Percentiles rank a stretch among this genome's conserved stretches.
phyloP scores from a whole-genome alignment of 1,140 invertebrate species.

The Leptopilina clavipes region DNA sequence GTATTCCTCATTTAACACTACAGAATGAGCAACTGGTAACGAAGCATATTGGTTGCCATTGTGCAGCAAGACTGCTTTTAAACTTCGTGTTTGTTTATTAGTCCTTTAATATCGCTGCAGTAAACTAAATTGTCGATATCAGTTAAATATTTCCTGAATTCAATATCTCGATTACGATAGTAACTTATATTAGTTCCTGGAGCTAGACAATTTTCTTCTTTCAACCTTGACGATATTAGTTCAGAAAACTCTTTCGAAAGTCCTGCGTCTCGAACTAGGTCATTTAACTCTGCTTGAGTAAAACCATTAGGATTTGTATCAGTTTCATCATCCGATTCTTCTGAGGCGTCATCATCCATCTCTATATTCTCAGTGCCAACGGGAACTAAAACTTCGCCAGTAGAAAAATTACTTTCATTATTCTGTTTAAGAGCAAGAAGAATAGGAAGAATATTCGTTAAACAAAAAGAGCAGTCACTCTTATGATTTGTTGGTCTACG shows the following conservation, averaged over 20 bases:
- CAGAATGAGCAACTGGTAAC: no score
- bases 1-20: not conserved
- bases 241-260: no score
- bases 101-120: no score
- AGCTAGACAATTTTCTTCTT: no score
- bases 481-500: constrained; percentile 46
- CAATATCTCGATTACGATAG: no score
- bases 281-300: constrained; percentile 38
- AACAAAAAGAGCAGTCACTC: constrained; percentile 49
- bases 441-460: constrained; percentile 40
- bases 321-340: constrained; percentile 5
- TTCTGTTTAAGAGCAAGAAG: not conserved
- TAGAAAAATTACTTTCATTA: not conserved
- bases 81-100: no score
- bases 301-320: constrained; percentile 29
- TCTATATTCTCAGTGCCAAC: not conserved
- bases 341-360: not conserved
- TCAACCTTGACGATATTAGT: no score
- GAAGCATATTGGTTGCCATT: no score
- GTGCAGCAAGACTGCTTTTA: no score
- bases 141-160: no score
- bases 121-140: no score
- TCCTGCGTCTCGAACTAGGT: not conserved
- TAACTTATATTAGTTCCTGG: no score
- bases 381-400: not conserved